Evolutionary conservation across 2,888 invertebrate genomes (phyloP), one percentile per base, ranked within the genome.

Genomic region (Synanthedon myopaeformis): DNA sequence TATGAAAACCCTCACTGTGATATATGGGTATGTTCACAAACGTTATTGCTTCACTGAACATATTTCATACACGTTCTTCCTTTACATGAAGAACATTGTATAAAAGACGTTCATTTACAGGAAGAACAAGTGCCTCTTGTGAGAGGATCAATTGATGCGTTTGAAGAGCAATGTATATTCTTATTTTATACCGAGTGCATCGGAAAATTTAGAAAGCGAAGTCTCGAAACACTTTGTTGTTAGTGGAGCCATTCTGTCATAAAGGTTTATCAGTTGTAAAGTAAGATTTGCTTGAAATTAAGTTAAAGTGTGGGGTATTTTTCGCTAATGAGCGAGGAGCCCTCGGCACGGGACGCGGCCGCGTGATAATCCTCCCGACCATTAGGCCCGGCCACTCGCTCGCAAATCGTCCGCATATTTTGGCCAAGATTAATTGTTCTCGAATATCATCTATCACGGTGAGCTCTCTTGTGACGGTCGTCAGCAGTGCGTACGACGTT

Each of bases 361-460:
- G 77, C 77, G 78, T 78, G 79, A 78, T 85, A 83, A 85, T 86
- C 75, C 83, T 73, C 79, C 76, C 81, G 69, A 79, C 82, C 86
- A 85, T 86, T 87, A 86, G 84, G 82, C 82, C 77, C 79, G 81
- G 81, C 84, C 84, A 84, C 81, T 83, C 83, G 79, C 81, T 85
- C 79, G 83, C 84, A 86, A 87, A 87, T 87, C 85, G 85, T 86
- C 83, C 84, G 85, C 86, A 87, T 86, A 86, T 86, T 86, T 87
- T 82, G 84, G 73, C 79, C 75, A 86, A 87, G 86, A 87, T 87
- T 86, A 87, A 87, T 86, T 87, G 84, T 86, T 83, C 86, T 80
- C 74, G 82, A 87, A 86, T 85, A 85, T 86, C 86, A 87, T 87
- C 85, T 86, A 86, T 87, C 85, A 86, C 84, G 76, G 79, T 76